Conservation (phyloP, 2,797 vertebrate genomes). For the Philypnodon macrostomus region DNA sequence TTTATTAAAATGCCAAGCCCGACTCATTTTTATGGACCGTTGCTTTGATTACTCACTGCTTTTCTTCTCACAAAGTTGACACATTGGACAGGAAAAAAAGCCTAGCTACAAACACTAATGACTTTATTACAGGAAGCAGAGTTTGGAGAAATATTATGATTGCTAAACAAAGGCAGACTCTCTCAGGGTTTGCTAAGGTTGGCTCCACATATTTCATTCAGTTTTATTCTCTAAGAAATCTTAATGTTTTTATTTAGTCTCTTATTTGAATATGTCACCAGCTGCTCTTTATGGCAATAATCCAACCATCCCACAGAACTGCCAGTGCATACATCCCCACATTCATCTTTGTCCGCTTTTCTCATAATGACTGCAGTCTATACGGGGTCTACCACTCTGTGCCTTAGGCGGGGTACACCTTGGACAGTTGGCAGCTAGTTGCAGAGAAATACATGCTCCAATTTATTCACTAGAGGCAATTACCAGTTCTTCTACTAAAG, state of each 20-base stretch:
- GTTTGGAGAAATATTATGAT: slow-evolving; percentile 32
- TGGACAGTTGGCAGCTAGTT: too few species aligned
- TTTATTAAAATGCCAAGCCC: slow-evolving; percentile 35
- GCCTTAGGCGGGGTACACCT: too few species aligned
- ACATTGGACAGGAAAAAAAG: slow-evolving; percentile 20
- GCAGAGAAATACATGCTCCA: too few species aligned
- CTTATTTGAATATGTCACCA: slow-evolving; percentile 4
- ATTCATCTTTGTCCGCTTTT: too few species aligned
- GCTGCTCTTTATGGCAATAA: slow-evolving; percentile 23
- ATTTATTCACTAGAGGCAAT: too few species aligned
- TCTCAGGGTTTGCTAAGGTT: slow-evolving; percentile 30
- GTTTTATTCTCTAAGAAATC: slow-evolving; percentile 14
- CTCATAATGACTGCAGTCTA: too few species aligned
- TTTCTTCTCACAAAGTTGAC: slow-evolving; percentile 40
- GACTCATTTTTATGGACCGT: slow-evolving; percentile 46
- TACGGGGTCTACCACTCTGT: too few species aligned
- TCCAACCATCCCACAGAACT: too few species aligned
- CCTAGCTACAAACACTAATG: slow-evolving; percentile 40
- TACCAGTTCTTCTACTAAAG: too few species aligned
- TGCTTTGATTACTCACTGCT: slow-evolving; percentile 50
- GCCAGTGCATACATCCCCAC: too few species aligned
- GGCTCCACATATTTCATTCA: slow-evolving; percentile 22
- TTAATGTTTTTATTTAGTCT: slow-evolving; percentile 8
- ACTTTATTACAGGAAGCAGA: slow-evolving; percentile 48
- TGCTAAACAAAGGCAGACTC: slow-evolving; percentile 46